Evolutionary conservation across 1,140 invertebrate genomes (phyloP).

Genomic region (Monomorium pharaonis): DNA sequence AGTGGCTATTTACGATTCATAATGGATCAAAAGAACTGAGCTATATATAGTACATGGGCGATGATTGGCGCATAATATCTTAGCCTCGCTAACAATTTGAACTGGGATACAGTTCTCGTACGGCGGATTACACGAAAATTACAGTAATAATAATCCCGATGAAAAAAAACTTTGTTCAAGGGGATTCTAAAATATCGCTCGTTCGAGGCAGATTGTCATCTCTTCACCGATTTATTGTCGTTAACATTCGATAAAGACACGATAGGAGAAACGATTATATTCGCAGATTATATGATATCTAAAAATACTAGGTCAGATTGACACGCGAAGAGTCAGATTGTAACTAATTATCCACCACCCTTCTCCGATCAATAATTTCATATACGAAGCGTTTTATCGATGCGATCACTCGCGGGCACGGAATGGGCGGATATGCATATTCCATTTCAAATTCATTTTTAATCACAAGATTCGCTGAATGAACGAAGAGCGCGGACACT

Average conservation of each 20-base stretch:
- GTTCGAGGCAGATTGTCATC: neutral
- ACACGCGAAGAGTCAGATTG: constrained; percentile 27
- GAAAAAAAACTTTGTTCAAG: neutral
- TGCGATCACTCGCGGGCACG: neutral
- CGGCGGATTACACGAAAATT: neutral
- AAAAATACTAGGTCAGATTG: constrained; percentile 46
- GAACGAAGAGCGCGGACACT: constrained; percentile 17
- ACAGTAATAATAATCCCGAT: neutral
- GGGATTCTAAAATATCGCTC: neutral
- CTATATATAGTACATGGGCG: neutral
- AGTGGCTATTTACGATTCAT: constrained; percentile 13
- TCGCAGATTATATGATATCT: constrained; percentile 16
- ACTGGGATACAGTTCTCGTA: neutral
- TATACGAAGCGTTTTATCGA: constrained; percentile 16
- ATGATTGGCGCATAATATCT: constrained; percentile 22
- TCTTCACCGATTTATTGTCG: neutral
- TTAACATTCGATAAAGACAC: neutral
- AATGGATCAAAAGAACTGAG: neutral
- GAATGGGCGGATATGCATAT: neutral
- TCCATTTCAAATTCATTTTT: constrained; percentile 35
- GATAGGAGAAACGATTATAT: constrained; percentile 2
- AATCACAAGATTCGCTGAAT: constrained; percentile 13
- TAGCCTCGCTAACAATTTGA: neutral
- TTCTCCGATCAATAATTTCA: constrained; percentile 25
- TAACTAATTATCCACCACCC: constrained; percentile 17